Percentiles rank a stretch among this genome's conserved stretches.
Evolutionary conservation across 2,797 vertebrate species (phyloP).

Genomic region (Enteromius argenteus): DNA sequence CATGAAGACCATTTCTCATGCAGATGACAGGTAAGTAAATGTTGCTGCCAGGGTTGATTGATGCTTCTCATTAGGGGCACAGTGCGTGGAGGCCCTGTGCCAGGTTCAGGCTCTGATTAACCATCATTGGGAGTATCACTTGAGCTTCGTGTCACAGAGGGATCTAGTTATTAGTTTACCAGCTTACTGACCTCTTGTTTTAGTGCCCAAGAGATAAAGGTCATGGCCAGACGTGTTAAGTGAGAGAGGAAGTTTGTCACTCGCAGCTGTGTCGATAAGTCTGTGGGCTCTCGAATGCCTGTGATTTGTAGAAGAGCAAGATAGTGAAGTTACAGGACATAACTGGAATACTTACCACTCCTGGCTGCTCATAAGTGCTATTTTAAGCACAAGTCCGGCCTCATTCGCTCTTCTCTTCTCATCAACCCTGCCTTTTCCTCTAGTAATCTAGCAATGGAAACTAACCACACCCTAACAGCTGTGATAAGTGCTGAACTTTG

Average conservation of each 20-base stretch:
- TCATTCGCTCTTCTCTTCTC: slow-evolving; percentile 6
- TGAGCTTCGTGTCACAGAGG: not conserved
- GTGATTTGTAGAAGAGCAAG: slow-evolving; percentile 34
- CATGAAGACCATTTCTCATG: slow-evolving; percentile 49
- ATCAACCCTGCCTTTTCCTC: not conserved
- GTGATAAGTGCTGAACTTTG: slow-evolving; percentile 57
- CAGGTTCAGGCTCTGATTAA: slow-evolving; percentile 19
- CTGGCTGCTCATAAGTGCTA: slow-evolving; percentile 35
- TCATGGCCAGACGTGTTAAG: slow-evolving; percentile 18
- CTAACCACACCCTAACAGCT: slow-evolving; percentile 52
- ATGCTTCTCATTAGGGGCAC: slow-evolving; percentile 53
- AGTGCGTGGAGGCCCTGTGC: slow-evolving; percentile 39
- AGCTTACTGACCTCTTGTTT: slow-evolving; percentile 21
- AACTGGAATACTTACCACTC: slow-evolving; percentile 20
- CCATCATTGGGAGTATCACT: not conserved
- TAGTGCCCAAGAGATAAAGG: not conserved
- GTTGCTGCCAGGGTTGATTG: slow-evolving; percentile 48
- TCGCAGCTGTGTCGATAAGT: not conserved
- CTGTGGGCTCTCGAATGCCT: slow-evolving; percentile 15
- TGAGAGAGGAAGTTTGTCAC: slow-evolving; percentile 9
- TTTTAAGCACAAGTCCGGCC: slow-evolving; percentile 47
- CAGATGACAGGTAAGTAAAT: slow-evolving; percentile 30
- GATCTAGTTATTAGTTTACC: slow-evolving; percentile 29
- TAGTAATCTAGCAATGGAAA: slow-evolving; percentile 38
- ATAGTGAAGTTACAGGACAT: slow-evolving; percentile 37